Evolutionary conservation across 2,888 invertebrate genomes (phyloP).

Genomic region (Elmis aenea): DNA sequence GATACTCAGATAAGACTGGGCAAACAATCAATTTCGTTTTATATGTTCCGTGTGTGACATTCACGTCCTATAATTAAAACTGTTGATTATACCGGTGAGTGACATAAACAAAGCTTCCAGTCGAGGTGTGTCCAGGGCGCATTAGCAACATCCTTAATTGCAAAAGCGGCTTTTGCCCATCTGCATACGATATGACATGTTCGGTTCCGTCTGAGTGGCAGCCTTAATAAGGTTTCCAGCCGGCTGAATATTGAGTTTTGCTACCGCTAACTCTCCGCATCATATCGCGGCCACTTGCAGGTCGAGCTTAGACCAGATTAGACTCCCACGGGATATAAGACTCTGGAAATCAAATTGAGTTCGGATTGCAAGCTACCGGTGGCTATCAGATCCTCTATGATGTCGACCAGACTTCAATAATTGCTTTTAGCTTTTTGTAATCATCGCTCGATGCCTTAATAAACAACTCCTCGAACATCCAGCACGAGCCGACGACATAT

Average conservation of each 20-base stretch:
- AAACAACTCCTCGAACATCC: constrained; percentile 6
- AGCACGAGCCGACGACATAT: constrained; percentile 14
- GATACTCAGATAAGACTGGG: constrained; percentile 26
- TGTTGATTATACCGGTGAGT: constrained; percentile 21
- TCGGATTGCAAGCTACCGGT: constrained; percentile 43
- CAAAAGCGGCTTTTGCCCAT: constrained; percentile 32
- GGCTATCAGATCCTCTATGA: constrained; percentile 37
- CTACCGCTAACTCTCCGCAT: constrained; percentile 37
- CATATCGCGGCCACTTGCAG: constrained; percentile 46
- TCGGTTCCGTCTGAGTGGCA: constrained; percentile 44
- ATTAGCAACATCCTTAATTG: constrained; percentile 36
- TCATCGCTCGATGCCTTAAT: constrained; percentile 8
- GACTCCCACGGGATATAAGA: constrained; percentile 42
- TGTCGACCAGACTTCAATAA: constrained; percentile 35
- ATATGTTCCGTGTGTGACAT: constrained; percentile 19
- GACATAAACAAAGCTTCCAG: constrained; percentile 20
- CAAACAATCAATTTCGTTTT: constrained; percentile 26
- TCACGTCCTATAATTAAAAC: constrained; percentile 20
- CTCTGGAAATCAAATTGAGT: constrained; percentile 49
- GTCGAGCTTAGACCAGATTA: constrained; percentile 47
- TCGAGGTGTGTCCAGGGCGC: constrained; percentile 24
- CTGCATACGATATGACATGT: constrained; percentile 40
- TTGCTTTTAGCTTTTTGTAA: constrained; percentile 24
- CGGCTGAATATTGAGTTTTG: constrained; percentile 49
- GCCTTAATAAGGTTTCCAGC: constrained; percentile 50